Conservation (phyloP, 2,113 vertebrate species). For the Procavia capensis region DNA sequence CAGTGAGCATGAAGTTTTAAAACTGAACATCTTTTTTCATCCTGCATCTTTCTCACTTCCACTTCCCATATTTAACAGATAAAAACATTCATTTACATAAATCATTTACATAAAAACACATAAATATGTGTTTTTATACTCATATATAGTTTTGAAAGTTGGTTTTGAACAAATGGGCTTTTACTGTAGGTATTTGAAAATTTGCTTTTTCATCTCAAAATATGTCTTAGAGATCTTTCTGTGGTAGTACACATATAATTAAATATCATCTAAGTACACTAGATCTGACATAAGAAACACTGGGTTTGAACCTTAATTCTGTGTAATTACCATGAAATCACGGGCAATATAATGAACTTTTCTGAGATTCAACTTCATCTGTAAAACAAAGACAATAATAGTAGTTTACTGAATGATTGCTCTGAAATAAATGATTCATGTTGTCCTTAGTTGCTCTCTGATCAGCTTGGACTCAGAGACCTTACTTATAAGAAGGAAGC, state of each 20-base stretch:
- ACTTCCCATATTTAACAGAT: neutral
- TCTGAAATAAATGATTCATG: neutral
- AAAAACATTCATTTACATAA: neutral
- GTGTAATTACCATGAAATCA: neutral
- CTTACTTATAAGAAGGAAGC: too few species aligned
- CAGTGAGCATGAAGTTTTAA: neutral
- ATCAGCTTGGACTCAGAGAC: too few species aligned
- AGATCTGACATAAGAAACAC: neutral
- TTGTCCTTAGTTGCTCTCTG: too few species aligned
- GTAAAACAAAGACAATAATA: slow-evolving; percentile 14
- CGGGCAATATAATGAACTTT: neutral
- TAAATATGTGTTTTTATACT: neutral
- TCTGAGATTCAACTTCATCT: slow-evolving; percentile 14
- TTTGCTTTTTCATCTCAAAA: neutral
- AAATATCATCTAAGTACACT: neutral
- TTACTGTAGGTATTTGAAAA: neutral
- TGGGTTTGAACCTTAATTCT: neutral
- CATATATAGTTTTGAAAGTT: neutral
- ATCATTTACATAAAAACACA: neutral
- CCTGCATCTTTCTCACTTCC: neutral
- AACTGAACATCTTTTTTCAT: neutral
- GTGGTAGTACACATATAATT: neutral
- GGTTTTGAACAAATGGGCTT: neutral
- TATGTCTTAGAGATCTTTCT: neutral
- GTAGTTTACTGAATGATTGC: slow-evolving; percentile 7